Base-by-base conservation (phyloP, 2,797 vertebrate species). In the Sphenopsis melanotis region DNA sequence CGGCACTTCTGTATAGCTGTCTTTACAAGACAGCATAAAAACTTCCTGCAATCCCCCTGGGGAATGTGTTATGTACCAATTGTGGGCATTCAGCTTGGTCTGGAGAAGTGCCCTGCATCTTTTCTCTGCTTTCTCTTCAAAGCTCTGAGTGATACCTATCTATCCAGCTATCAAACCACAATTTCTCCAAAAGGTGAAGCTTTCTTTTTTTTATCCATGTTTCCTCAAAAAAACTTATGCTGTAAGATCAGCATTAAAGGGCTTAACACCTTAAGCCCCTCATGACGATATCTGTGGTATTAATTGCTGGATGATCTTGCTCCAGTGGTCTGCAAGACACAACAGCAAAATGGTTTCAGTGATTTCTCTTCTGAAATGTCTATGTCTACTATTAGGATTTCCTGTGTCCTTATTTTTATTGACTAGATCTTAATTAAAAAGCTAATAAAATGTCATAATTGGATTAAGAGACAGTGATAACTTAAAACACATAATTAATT, bases 61-160 rank as follows among this genome's bases (percentile, higher is more conserved):
- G 41, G 12, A 80, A 47, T 19, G 10, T 0, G 2, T 69, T 49
- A 29, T 15, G 11, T 61, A 52, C 65, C 0, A 1, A 16, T 3
- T 20, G 12, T 29, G 36, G 14, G 49, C 11, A 34, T 68, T 82
- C 68, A 70, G 24, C 37, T 83, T 4, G 3, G 30, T 47, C 42
- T 3, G 10, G 24, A 80, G 68, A 76, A 72, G 46, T 15, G 16
- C n/a, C 37, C 30, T 37, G 10, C 30, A 57, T 47, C 37, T 90
- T 70, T 72, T 32, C 59, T 79, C 30, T 53, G 37, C 34, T 59
- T 95, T 83, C 22, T 89, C 36, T 50, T 80, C 53, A 85, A 65
- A 85, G 50, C 14, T 63, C 61, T 2, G 3, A n/a, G 24, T 75
- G 26, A 57, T 42, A 75, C 24, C 19, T 70, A 15, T 21, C 14